These are phyloP conservation scores for Neogale vison DNA, from an alignment of 2,113 vertebrate genomes.

Conservation along the genomic window DNA sequence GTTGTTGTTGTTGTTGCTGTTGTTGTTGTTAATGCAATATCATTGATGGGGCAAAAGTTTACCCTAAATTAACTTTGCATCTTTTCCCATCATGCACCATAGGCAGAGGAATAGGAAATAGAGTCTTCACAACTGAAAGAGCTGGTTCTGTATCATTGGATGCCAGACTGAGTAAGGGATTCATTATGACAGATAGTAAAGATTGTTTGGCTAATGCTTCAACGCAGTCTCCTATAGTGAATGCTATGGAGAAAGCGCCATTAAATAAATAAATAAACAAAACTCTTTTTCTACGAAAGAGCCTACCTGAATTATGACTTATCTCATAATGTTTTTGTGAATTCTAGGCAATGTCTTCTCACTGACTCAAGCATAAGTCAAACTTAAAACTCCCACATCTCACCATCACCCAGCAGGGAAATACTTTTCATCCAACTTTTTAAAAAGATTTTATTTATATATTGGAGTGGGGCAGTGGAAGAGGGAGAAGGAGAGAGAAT, in stretches of 20 bases:
- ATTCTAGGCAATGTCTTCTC: neutral
- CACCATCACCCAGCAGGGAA: neutral
- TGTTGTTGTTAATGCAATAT: neutral
- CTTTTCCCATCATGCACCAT: neutral
- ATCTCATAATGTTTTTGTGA: neutral
- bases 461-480: neutral
- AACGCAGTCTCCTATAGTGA: neutral
- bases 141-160: neutral
- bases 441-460: neutral
- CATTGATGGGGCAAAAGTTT: neutral
- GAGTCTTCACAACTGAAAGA: neutral
- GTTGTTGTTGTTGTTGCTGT: neutral
- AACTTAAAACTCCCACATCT: neutral
- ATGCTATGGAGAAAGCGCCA: neutral
- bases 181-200: slow-evolving; percentile 3
- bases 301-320: neutral
- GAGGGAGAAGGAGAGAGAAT: neutral
- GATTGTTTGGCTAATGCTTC: neutral
- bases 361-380: neutral
- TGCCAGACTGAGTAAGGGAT: neutral
- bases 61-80: neutral
- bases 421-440: neutral
- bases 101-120: neutral
- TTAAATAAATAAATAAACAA: neutral
- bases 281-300: neutral